phyloP scores from a whole-genome alignment of 2,797 vertebrate genomes.

The Pachyuromys duprasi region DNA sequence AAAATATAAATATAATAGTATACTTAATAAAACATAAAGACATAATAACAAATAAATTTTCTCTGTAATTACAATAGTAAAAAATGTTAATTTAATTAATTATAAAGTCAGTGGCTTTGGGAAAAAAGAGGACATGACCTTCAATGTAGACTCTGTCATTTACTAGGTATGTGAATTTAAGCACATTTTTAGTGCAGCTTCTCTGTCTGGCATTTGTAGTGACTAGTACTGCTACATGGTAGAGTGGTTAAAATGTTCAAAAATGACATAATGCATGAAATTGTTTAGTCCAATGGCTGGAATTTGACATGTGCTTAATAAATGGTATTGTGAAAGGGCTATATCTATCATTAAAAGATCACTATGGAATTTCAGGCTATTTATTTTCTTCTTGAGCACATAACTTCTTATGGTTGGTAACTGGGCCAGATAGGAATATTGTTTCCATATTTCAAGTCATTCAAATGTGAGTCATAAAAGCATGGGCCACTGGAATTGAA shows the following conservation, averaged over 20 bases:
- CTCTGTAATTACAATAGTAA: slow-evolving; percentile 37
- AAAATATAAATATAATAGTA: slow-evolving; percentile 42
- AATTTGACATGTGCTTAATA: not conserved
- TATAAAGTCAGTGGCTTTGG: not conserved
- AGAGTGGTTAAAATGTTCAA: slow-evolving; percentile 12
- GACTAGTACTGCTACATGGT: not conserved
- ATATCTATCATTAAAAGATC: not conserved
- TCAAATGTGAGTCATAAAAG: slow-evolving; percentile 12
- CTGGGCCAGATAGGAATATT: not conserved
- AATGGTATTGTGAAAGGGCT: not conserved
- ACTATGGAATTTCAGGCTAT: slow-evolving; percentile 9
- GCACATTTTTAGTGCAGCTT: slow-evolving; percentile 19
- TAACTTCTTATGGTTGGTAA: slow-evolving; percentile 29
- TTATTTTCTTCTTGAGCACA: slow-evolving; percentile 26
- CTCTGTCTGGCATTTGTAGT: not conserved
- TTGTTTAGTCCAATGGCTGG: not conserved
- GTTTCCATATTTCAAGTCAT: not conserved
- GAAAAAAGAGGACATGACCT: not conserved
- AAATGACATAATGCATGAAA: not conserved
- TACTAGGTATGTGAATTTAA: not conserved
- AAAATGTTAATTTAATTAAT: slow-evolving; percentile 37
- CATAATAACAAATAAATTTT: slow-evolving; percentile 25
- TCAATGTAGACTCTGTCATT: not conserved
- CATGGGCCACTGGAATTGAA: not conserved
- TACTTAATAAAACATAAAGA: slow-evolving; percentile 39